A percentile compares a stretch with the other conserved stretches of the same genome.
Evolutionary conservation across 2,888 invertebrate genomes (phyloP).

Genomic region (Itoplectis maculator): DNA sequence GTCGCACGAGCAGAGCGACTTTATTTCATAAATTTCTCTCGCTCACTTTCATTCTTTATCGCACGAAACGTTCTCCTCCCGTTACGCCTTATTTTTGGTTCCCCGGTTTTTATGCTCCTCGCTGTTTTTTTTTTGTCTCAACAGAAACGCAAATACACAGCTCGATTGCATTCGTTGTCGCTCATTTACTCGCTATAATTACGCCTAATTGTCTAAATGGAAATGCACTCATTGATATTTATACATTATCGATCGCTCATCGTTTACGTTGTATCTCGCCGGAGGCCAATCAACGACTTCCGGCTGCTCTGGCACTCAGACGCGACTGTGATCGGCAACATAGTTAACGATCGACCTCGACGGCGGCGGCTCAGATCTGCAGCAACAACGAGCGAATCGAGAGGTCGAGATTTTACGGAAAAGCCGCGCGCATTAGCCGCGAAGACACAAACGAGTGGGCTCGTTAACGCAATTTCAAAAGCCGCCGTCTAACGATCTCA

Average conservation of each 20-base stretch:
- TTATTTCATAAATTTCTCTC: constrained; percentile 32
- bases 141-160: too few species aligned
- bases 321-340: neutral
- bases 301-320: constrained; percentile 3
- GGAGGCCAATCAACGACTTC: constrained; percentile 8
- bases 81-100: neutral
- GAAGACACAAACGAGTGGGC: constrained; percentile 17
- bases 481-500: neutral
- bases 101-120: neutral
- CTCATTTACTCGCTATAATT: neutral
- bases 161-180: neutral
- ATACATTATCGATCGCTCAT: constrained; percentile 1
- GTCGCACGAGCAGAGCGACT: constrained; percentile 33
- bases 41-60: constrained; percentile 15
- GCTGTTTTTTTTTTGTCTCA: neutral
- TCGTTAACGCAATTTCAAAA: constrained; percentile 26
- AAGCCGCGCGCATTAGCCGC: constrained; percentile 22
- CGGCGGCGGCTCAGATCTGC: neutral
- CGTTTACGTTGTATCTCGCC: neutral
- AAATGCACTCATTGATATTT: neutral
- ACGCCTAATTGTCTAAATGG: neutral
- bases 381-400: neutral
- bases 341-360: constrained; percentile 1
- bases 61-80: neutral
- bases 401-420: constrained; percentile 12